A percentile compares a stretch with the other conserved stretches of the same genome.
These are phyloP conservation scores for rat (Rattus norvegicus) DNA, from an alignment of 2,113 vertebrate species.

Conservation along the genomic window DNA sequence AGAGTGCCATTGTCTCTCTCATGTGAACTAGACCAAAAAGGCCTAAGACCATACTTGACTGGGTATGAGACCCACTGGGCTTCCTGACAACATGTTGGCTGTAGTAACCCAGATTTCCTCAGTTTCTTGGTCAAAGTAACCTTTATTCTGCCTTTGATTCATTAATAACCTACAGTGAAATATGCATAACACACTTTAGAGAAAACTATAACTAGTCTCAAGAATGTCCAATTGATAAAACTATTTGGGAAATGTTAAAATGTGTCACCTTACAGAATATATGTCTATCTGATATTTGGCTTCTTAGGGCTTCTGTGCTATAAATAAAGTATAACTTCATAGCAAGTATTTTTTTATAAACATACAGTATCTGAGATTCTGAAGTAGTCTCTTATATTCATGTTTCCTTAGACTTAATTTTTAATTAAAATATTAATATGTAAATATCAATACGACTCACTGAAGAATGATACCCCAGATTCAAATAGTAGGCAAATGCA, in stretches of 20 bases:
- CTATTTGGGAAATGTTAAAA: background rate
- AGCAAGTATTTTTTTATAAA: background rate
- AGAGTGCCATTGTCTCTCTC: background rate
- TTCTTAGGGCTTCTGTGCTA: background rate
- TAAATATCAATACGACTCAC: too few species aligned
- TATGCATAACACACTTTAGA: background rate
- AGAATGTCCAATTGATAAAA: background rate
- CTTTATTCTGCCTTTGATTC: background rate
- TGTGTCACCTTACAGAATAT: background rate
- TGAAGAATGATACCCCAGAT: too few species aligned
- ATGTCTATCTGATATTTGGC: background rate
- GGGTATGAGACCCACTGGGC: too few species aligned
- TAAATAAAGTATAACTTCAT: background rate
- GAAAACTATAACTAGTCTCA: background rate
- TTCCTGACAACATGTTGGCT: background rate
- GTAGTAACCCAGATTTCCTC: background rate
- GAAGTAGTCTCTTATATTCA: background rate
- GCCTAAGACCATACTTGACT: background rate
- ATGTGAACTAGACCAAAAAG: background rate
- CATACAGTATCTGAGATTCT: background rate
- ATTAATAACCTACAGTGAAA: background rate
- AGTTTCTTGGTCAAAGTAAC: background rate
- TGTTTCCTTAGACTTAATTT: background rate
- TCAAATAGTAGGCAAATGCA: too few species aligned
- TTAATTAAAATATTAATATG: too few species aligned